These are phyloP conservation scores for Aspidiotus destructor DNA, from an alignment of 2,888 invertebrate genomes.

Conservation along the genomic window DNA sequence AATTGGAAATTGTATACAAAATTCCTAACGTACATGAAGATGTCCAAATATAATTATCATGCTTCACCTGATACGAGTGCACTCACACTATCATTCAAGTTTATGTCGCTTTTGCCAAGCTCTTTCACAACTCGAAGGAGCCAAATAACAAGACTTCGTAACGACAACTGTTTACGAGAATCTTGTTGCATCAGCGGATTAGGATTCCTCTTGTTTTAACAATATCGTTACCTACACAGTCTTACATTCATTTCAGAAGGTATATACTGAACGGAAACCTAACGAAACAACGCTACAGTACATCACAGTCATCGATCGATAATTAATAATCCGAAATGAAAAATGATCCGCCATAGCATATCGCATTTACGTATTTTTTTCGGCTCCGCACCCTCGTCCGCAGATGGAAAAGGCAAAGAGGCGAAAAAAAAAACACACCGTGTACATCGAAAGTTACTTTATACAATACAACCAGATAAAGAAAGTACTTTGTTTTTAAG, in stretches of 20 bases:
- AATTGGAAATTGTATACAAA: too few species aligned
- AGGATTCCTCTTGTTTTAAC: too few species aligned
- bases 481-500: constrained; percentile 8
- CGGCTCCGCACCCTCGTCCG: not conserved
- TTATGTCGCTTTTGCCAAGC: too few species aligned
- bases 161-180: too few species aligned
- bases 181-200: too few species aligned
- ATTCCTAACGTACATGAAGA: too few species aligned
- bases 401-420: not conserved
- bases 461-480: not conserved
- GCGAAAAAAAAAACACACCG: constrained; percentile 1
- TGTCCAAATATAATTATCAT: too few species aligned
- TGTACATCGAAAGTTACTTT: not conserved
- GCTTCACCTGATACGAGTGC: too few species aligned
- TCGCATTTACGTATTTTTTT: constrained; percentile 13
- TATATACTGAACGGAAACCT: not conserved
- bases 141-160: too few species aligned
- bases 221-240: too few species aligned
- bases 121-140: too few species aligned
- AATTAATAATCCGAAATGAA: constrained; percentile 31
- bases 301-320: constrained; percentile 24
- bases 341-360: constrained; percentile 27
- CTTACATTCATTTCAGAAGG: not conserved
- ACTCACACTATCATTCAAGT: too few species aligned
- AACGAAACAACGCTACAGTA: not conserved